phyloP scores from a whole-genome alignment of 2,888 invertebrate genomes.

The Cryptus armator region DNA sequence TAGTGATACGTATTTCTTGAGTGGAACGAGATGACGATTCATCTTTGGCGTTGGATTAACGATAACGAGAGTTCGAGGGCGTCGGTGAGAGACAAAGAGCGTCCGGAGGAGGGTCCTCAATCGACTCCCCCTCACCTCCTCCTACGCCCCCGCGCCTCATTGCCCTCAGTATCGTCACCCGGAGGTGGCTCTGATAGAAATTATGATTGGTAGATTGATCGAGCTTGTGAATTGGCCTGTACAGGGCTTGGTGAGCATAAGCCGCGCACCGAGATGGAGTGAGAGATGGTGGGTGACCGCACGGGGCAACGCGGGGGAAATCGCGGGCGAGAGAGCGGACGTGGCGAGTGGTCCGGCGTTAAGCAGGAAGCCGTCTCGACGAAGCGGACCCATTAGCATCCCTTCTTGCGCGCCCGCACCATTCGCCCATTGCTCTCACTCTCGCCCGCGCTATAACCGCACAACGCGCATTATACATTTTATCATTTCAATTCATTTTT shows the following conservation, averaged over 20 bases:
- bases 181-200: slow-evolving; percentile 85
- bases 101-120: slow-evolving; percentile 61
- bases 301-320: slow-evolving; percentile 70
- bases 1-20: neutral
- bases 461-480: slow-evolving; percentile 76
- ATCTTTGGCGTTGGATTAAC: slow-evolving; percentile 53
- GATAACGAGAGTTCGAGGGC: slow-evolving; percentile 61
- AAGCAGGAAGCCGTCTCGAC: slow-evolving; percentile 88
- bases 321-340: slow-evolving; percentile 75
- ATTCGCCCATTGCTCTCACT: slow-evolving; percentile 65
- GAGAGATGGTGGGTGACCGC: slow-evolving; percentile 67
- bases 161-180: slow-evolving; percentile 83
- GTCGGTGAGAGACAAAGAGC: slow-evolving; percentile 69
- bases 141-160: slow-evolving; percentile 43
- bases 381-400: slow-evolving; percentile 86
- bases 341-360: slow-evolving; percentile 84
- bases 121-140: slow-evolving; percentile 63
- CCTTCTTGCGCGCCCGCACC: slow-evolving; percentile 83
- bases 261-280: slow-evolving; percentile 40
- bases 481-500: slow-evolving; percentile 84
- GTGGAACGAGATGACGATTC: slow-evolving; percentile 33
- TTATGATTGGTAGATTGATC: slow-evolving; percentile 84
- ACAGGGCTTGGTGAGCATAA: slow-evolving; percentile 39
- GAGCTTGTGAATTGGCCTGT: slow-evolving; percentile 71
- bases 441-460: slow-evolving; percentile 60